Conservation (phyloP, 2,113 vertebrate species). For the Sminthopsis crassicaudata region DNA sequence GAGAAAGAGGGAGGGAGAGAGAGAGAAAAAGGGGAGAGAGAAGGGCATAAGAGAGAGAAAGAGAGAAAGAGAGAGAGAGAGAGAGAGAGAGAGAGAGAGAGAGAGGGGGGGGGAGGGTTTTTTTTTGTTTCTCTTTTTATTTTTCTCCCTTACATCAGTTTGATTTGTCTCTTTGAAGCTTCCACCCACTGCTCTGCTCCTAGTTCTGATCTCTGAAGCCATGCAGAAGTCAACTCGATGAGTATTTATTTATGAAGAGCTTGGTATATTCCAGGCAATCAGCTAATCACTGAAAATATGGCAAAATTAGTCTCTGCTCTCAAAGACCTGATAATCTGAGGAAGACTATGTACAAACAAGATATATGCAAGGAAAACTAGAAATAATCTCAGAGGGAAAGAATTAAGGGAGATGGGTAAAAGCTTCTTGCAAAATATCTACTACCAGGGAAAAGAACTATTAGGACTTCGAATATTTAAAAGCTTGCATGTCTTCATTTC, state of each 20-base stretch:
- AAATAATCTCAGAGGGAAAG: not conserved
- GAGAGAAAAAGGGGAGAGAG: too few species aligned
- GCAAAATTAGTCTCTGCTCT: not conserved
- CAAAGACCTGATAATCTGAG: not conserved
- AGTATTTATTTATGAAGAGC: not conserved
- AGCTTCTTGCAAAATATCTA: not conserved
- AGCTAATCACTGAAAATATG: not conserved
- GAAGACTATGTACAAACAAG: not conserved
- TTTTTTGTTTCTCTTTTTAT: too few species aligned
- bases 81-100: too few species aligned
- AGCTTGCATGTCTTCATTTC: not conserved
- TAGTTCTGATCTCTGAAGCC: not conserved
- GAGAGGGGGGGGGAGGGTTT: too few species aligned
- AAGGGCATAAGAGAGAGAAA: too few species aligned
- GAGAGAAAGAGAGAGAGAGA: too few species aligned
- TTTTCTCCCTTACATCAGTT: not conserved
- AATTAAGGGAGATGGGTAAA: not conserved
- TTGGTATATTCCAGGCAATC: not conserved
- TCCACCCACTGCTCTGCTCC: not conserved
- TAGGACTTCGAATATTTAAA: not conserved
- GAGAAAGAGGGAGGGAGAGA: too few species aligned
- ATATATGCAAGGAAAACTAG: not conserved
- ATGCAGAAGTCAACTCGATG: not conserved
- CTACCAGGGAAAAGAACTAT: not conserved
- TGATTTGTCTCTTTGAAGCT: not conserved